phyloP scores from a whole-genome alignment of 2,797 vertebrate species.

The Telmatherina bonti region DNA sequence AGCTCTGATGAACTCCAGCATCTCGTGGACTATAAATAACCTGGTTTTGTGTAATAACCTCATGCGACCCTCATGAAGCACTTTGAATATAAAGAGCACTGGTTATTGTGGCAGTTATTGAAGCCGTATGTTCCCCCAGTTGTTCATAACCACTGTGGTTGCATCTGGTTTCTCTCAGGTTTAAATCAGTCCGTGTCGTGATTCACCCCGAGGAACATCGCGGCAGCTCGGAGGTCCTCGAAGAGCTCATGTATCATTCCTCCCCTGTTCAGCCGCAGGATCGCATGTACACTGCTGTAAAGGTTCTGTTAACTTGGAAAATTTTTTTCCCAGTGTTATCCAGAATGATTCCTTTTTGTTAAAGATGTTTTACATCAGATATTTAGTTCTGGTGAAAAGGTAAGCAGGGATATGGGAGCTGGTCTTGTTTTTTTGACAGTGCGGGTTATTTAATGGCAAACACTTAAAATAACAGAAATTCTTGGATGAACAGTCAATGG shows the following conservation, averaged over 20 bases:
- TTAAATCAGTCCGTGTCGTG: slow-evolving; percentile 66
- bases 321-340: slow-evolving; percentile 33
- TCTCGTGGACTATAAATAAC: slow-evolving; percentile 56
- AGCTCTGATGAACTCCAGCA: slow-evolving; percentile 34
- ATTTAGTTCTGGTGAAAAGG: slow-evolving; percentile 6
- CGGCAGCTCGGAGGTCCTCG: slow-evolving; percentile 40
- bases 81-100: slow-evolving; percentile 49
- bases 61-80: slow-evolving; percentile 52
- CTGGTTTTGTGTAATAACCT: slow-evolving; percentile 48
- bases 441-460: slow-evolving; percentile 17
- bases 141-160: slow-evolving; percentile 64
- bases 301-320: slow-evolving; percentile 32
- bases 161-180: slow-evolving; percentile 76
- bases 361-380: slow-evolving; percentile 27
- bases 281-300: slow-evolving; percentile 32
- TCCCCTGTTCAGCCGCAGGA: slow-evolving; percentile 32
- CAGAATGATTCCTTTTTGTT: slow-evolving; percentile 27
- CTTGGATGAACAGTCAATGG: neutral
- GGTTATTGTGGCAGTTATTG: slow-evolving; percentile 66
- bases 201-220: slow-evolving; percentile 57
- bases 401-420: slow-evolving; percentile 15
- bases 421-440: slow-evolving; percentile 26
- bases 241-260: slow-evolving; percentile 42
- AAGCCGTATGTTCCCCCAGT: slow-evolving; percentile 62
- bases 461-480: slow-evolving; percentile 35